Evolutionary conservation across 2,888 invertebrate species (phyloP).

Genomic region (Mesoligia furuncula): DNA sequence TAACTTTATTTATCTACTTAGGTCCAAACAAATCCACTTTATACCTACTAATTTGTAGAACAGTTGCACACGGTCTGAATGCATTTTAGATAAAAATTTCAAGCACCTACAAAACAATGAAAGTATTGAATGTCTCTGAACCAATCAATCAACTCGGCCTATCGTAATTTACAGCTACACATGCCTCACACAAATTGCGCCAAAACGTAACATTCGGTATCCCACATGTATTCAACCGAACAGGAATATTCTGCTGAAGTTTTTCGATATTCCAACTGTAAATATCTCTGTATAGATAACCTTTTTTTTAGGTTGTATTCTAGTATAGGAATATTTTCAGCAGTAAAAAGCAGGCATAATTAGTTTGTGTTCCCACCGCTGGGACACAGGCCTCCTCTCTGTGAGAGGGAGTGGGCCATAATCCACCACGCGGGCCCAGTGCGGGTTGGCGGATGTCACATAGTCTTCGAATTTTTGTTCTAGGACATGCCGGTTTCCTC

Average conservation of each 20-base stretch:
- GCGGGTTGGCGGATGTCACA: no score
- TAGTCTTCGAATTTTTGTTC: no score
- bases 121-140: neutral
- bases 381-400: no score
- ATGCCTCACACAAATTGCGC: conserved; percentile 15
- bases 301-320: no score
- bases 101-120: conserved; percentile 1
- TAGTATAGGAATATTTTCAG: neutral
- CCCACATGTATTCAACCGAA: neutral
- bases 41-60: neutral
- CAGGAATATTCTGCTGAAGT: conserved; percentile 11
- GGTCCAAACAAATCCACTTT: neutral
- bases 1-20: neutral
- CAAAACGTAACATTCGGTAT: conserved; percentile 9
- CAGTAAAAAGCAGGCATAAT: neutral
- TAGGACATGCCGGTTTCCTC: no score
- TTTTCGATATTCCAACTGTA: conserved; percentile 8
- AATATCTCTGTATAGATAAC: conserved; percentile 8
- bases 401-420: no score
- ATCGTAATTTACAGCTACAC: conserved; percentile 21
- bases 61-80: neutral
- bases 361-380: no score
- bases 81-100: neutral
- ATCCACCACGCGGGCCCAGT: no score
- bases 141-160: conserved; percentile 31